phyloP scores from a whole-genome alignment of 2,113 vertebrate genomes.

The Mionectes macconnelli region DNA sequence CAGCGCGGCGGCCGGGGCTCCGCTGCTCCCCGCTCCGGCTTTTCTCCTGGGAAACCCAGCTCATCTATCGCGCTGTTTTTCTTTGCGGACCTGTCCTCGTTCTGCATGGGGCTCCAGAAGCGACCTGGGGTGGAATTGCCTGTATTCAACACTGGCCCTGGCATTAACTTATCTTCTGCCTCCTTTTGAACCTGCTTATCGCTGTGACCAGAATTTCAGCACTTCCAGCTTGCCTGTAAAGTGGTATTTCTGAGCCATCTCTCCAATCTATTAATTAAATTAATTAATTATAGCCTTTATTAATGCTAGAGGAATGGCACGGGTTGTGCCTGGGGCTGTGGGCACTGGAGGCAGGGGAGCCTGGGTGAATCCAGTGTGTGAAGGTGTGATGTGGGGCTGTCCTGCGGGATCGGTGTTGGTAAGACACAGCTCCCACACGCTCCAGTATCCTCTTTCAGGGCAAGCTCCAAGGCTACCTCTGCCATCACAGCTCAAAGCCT shows the following conservation, averaged over 20 bases:
- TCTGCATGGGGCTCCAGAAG: background rate
- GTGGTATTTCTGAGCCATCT: background rate
- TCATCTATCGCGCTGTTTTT: background rate
- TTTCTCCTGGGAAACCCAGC: background rate
- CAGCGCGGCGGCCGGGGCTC: background rate
- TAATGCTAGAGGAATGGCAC: background rate
- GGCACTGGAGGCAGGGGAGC: background rate
- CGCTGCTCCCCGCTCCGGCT: background rate
- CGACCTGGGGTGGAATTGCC: background rate
- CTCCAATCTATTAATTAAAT: slow-evolving; percentile 7
- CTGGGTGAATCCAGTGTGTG: background rate
- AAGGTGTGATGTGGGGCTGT: background rate
- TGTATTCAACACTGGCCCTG: background rate
- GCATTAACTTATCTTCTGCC: slow-evolving; percentile 17
- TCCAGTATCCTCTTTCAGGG: background rate
- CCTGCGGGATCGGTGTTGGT: rapidly evolving
- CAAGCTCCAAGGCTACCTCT: background rate
- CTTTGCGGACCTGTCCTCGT: background rate
- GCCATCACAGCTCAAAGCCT: background rate
- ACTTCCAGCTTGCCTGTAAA: background rate
- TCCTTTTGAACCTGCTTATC: background rate
- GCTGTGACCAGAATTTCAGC: background rate
- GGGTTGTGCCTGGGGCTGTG: background rate
- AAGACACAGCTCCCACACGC: background rate
- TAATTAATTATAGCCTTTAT: slow-evolving; percentile 21